A percentile compares a stretch with the other conserved stretches of the same genome.
These are phyloP conservation scores for Caenorhabditis briggsae DNA, from an alignment of 1,140 invertebrate species.

Conservation along the genomic window DNA sequence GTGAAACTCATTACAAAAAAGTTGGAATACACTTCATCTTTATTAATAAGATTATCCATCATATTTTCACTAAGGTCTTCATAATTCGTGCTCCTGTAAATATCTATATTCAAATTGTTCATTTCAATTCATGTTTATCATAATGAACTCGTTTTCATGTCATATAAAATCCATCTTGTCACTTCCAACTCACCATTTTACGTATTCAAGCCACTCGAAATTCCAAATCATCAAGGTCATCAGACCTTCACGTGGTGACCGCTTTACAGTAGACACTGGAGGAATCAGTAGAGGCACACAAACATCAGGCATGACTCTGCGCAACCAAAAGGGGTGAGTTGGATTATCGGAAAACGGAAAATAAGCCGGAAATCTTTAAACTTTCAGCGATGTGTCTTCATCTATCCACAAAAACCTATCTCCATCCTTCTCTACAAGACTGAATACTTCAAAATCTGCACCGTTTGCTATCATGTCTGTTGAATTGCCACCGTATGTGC, in stretches of 20 bases:
- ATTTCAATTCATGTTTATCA: neutral
- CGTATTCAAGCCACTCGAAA: neutral
- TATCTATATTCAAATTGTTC: neutral
- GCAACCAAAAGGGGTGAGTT: slow-evolving; percentile 38
- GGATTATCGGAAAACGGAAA: neutral
- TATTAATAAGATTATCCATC: too few species aligned
- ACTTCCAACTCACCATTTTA: neutral
- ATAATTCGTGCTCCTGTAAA: neutral
- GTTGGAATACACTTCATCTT: too few species aligned
- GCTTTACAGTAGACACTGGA: neutral
- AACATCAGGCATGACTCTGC: neutral
- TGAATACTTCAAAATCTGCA: neutral
- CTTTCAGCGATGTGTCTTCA: neutral
- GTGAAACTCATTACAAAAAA: too few species aligned
- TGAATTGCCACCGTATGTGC: slow-evolving; percentile 10
- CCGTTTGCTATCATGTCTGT: slow-evolving; percentile 27
- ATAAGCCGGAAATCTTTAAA: neutral
- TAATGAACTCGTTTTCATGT: neutral
- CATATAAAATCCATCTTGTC: too few species aligned
- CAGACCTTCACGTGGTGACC: neutral
- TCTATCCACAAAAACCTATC: neutral
- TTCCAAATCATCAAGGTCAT: neutral
- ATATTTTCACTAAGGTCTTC: too few species aligned
- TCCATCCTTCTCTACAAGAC: neutral
- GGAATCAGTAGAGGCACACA: neutral